These are phyloP conservation scores for Ectemnius cavifrons DNA, from an alignment of 2,888 invertebrate species.

Conservation along the genomic window DNA sequence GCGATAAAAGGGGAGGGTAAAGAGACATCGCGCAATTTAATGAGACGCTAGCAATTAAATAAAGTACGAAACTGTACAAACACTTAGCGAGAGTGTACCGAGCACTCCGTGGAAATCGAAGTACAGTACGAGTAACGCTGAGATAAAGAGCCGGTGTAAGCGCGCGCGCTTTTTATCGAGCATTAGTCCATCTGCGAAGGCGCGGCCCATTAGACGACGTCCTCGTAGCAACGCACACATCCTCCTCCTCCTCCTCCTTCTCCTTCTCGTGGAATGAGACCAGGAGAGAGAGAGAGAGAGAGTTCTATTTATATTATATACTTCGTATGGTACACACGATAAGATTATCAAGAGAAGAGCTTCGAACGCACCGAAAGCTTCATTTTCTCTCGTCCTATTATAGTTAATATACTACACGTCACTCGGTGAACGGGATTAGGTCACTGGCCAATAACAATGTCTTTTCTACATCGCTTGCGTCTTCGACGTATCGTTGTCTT, in stretches of 20 bases:
- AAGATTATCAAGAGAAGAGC: conserved; percentile 47
- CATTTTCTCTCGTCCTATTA: conserved; percentile 24
- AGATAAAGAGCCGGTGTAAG: not conserved
- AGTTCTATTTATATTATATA: conserved; percentile 50
- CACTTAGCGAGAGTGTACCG: conserved; percentile 2
- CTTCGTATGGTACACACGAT: conserved; percentile 47
- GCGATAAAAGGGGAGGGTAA: not conserved
- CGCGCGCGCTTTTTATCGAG: not conserved
- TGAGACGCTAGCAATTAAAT: conserved; percentile 3
- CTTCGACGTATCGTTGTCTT: conserved; percentile 15
- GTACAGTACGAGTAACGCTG: not conserved
- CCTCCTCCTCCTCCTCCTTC: too few relatives aligned
- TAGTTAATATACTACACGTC: conserved; percentile 57
- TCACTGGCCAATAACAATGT: conserved; percentile 60
- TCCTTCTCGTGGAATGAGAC: not conserved
- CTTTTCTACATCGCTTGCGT: conserved; percentile 22
- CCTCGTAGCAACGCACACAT: conserved; percentile 15
- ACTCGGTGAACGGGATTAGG: conserved; percentile 57
- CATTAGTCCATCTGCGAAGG: not conserved
- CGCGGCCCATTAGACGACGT: too few relatives aligned
- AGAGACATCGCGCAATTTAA: not conserved
- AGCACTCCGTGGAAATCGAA: not conserved
- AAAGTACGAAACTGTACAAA: conserved; percentile 9
- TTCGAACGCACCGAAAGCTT: conserved; percentile 55
- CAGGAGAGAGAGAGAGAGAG: conserved; percentile 4